phyloP scores from a whole-genome alignment of 1,140 invertebrate genomes.

The Papilio glaucus region DNA sequence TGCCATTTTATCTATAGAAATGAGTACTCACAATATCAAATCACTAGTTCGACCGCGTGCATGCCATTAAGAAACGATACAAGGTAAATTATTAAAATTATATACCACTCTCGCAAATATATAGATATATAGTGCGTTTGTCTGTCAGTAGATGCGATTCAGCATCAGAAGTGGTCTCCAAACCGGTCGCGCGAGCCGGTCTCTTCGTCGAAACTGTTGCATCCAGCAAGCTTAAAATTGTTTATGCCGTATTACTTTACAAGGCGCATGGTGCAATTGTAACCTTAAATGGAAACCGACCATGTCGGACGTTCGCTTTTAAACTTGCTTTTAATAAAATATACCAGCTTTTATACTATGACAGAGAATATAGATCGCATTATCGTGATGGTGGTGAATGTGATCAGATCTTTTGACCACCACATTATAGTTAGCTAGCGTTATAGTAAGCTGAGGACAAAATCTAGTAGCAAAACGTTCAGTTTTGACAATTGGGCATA shows the following conservation, averaged over 20 bases:
- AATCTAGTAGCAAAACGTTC: no score
- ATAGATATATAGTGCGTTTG: conserved; percentile 46
- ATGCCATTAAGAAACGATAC: not conserved
- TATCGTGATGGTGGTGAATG: no score
- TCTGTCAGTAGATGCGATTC: conserved; percentile 67
- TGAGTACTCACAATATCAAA: not conserved
- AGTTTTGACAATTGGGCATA: no score
- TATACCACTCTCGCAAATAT: not conserved
- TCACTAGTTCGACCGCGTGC: not conserved
- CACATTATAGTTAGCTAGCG: no score
- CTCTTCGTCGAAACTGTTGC: conserved; percentile 67
- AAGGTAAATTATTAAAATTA: conserved; percentile 6
- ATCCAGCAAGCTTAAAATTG: conserved; percentile 70
- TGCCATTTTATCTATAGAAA: not conserved
- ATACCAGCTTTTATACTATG: not conserved
- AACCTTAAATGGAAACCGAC: conserved; percentile 32
- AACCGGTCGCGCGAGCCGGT: conserved; percentile 72
- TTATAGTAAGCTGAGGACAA: no score
- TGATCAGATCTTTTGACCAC: no score
- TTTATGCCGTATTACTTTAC: conserved; percentile 67
- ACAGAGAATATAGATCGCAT: no score
- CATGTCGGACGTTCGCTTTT: conserved; percentile 29
- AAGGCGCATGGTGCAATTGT: conserved; percentile 40
- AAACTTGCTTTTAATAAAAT: conserved; percentile 2
- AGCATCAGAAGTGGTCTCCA: conserved; percentile 72